These are phyloP conservation scores for Agrochola macilenta DNA, from an alignment of 2,888 invertebrate genomes.

Conservation along the genomic window DNA sequence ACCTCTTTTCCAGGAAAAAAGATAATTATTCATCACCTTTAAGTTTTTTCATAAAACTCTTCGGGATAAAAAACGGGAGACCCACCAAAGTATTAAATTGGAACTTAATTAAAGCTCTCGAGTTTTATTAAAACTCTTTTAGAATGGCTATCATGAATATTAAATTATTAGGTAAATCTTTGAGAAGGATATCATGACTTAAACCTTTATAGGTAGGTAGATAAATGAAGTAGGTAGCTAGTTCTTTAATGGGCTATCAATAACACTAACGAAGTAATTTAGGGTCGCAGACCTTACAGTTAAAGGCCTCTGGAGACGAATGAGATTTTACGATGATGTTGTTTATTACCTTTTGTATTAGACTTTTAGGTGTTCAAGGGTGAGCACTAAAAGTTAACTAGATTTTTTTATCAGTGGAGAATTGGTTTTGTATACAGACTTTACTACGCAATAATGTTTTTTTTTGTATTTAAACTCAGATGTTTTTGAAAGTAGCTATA, in stretches of 20 bases:
- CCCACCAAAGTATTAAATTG: conserved; percentile 55
- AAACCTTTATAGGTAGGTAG: conserved; percentile 24
- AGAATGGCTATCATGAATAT: conserved; percentile 51
- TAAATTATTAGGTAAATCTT: conserved; percentile 23
- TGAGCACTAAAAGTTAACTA: conserved; percentile 17
- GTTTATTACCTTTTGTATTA: conserved; percentile 39
- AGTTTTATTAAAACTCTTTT: conserved; percentile 64
- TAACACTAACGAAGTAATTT: conserved; percentile 26
- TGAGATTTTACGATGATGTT: conserved; percentile 41
- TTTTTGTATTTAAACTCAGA: background rate
- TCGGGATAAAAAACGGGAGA: conserved; percentile 26
- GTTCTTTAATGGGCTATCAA: conserved; percentile 29
- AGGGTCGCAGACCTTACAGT: conserved; percentile 2
- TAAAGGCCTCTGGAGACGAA: conserved; percentile 28
- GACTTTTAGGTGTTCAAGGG: conserved; percentile 8
- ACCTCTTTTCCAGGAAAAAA: conserved; percentile 24
- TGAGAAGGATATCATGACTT: conserved; percentile 40
- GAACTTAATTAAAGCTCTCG: conserved; percentile 61
- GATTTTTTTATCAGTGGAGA: conserved; percentile 12
- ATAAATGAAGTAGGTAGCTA: conserved; percentile 10
- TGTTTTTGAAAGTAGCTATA: background rate
- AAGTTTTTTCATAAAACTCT: conserved; percentile 53
- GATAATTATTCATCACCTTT: conserved; percentile 31
- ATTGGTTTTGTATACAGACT: background rate
- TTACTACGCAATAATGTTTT: too few species aligned